Evolutionary conservation across 2,797 vertebrate genomes (phyloP).

Genomic region (Enoplosus armatus): DNA sequence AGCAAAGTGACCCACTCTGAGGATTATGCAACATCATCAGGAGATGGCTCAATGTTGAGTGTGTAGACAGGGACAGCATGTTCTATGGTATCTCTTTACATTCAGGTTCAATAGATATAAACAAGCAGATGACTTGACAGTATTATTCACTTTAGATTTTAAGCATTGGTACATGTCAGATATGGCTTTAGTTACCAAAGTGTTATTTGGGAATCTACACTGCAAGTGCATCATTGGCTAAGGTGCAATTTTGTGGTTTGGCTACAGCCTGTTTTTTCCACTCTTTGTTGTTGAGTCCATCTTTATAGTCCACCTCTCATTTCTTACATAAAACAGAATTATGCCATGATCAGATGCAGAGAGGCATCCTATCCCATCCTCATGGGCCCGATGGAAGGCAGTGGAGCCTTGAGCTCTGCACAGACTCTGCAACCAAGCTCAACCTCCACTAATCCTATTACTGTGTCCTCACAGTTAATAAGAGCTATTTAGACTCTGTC

Average conservation of each 20-base stretch:
- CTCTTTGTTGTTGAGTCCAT: conserved; percentile 3
- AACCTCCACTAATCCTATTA: conserved; percentile 87
- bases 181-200: not conserved
- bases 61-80: conserved; percentile 52
- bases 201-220: not conserved
- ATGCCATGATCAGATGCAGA: conserved; percentile 59
- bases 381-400: conserved; percentile 54
- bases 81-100: conserved; percentile 54
- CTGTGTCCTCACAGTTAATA: conserved; percentile 79
- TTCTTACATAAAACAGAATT: conserved; percentile 29
- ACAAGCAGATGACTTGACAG: conserved; percentile 1
- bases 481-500: conserved; percentile 77
- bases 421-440: conserved; percentile 77
- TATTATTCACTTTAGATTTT: conserved; percentile 19
- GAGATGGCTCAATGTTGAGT: conserved; percentile 64
- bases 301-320: conserved; percentile 12
- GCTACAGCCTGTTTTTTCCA: not conserved
- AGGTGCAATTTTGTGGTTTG: conserved; percentile 10
- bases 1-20: conserved; percentile 69
- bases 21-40: conserved; percentile 78
- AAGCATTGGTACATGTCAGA: not conserved
- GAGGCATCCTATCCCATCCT: conserved; percentile 68
- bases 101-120: conserved; percentile 26
- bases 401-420: conserved; percentile 66
- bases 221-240: not conserved